Evolutionary conservation across 2,797 vertebrate species (phyloP), one percentile per base, ranked within the genome.

Genomic region (Ambastaia sidthimunki): DNA sequence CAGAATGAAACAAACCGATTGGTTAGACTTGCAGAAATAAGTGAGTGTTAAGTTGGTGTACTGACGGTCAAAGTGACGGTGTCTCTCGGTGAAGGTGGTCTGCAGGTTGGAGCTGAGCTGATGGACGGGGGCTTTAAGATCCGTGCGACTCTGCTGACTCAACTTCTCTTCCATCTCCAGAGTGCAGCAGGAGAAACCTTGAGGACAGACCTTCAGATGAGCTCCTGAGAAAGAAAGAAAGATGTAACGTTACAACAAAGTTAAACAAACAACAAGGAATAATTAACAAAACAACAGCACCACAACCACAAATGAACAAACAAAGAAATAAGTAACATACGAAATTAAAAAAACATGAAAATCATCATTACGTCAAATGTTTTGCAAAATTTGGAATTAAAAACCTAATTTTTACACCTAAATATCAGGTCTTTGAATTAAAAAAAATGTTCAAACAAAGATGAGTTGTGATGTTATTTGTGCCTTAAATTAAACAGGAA

Each of bases 111-210:
- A 92, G 92, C 96, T 97, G 68, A 96, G 94, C 82, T 94, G 95
- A 3, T 89, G 89, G 0, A 98, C 93, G 0, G 96, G 96, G 0
- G 91, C 96, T 90, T 95, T 96, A 90, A 99, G 95, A 90, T 98
- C 97, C 0, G 93, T 90, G 90, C 94, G 95, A 86, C 96, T 98
- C 89, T 96, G 96, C 85, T 97, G 95, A 82, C 95, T 94, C 86
- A 98, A 95, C 87, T 96, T 98, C 90, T 99, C 97, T 86, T 99
- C 98, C 97, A 99, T 98, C 88, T 97, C 96, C 90, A 94, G 90
- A 13, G 97, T 98, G 90, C 98, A 99, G 93, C 98, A 99, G 0
- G 97, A 98, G 91, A 93, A 96, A 74, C 94, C 95, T 90, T 96
- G 96, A 0, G 95, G 93, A 90, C 98, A 99, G 80, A 99, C 96